Conservation (phyloP, 2,113 vertebrate species). For the Holacanthus passer region DNA sequence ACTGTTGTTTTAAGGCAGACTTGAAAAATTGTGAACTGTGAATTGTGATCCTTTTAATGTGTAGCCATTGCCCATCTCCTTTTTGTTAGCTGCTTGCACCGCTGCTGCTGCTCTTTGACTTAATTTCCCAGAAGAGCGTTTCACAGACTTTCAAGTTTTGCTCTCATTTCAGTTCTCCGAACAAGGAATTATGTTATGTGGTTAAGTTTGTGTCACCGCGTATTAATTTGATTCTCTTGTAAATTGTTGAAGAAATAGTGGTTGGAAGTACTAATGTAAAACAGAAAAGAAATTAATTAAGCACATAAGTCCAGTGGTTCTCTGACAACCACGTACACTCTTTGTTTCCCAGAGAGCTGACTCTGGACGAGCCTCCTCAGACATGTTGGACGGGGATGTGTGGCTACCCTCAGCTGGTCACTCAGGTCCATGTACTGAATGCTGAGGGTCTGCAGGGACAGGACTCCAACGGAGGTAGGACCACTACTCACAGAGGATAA, state of each 20-base stretch:
- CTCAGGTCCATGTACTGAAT: slow-evolving; percentile 93
- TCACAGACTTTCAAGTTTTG: neutral
- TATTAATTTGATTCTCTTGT: neutral
- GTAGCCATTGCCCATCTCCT: too few species aligned
- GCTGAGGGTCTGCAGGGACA: slow-evolving; percentile 91
- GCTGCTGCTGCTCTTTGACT: neutral
- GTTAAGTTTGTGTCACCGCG: neutral
- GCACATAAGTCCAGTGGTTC: neutral
- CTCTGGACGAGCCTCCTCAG: slow-evolving; percentile 90
- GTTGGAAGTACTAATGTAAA: neutral
- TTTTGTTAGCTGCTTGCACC: neutral
- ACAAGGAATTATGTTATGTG: neutral
- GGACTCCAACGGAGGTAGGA: slow-evolving; percentile 88
- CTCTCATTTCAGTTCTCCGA: neutral
- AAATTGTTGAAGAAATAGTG: neutral
- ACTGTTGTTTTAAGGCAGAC: too few species aligned
- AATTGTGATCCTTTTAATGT: too few species aligned
- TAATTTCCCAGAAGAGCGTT: neutral
- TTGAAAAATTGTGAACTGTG: too few species aligned
- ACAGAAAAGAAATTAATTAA: neutral
- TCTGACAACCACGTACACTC: neutral
- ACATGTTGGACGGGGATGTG: slow-evolving; percentile 97
- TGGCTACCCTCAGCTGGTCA: slow-evolving; percentile 94
- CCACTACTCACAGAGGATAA: too few species aligned
- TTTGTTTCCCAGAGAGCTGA: slow-evolving; percentile 88